These are phyloP conservation scores for Mylabris sibirica DNA, from an alignment of 2,888 invertebrate species.

Conservation along the genomic window DNA sequence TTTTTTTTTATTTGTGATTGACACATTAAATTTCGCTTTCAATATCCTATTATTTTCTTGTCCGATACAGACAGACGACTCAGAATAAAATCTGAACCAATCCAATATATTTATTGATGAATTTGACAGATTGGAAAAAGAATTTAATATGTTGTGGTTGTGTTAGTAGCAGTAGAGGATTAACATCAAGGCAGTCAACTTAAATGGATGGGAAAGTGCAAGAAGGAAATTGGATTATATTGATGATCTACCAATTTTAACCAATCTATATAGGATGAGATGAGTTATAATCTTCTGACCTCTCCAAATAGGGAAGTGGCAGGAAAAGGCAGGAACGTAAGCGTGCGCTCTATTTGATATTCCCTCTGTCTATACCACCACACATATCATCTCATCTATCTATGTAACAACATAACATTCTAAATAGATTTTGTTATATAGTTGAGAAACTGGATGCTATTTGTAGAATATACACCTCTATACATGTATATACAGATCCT, in stretches of 20 bases:
- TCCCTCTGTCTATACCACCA: background rate
- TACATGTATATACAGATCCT: background rate
- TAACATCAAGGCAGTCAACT: background rate
- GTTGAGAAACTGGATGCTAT: conserved; percentile 4
- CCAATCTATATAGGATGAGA: background rate
- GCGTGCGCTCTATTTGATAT: background rate
- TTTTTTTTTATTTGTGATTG: no score
- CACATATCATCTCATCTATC: conserved; percentile 5
- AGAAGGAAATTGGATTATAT: conserved; percentile 10
- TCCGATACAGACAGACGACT: background rate
- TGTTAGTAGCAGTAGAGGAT: background rate
- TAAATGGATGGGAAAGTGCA: background rate
- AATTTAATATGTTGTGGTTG: background rate
- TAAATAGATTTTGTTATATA: conserved; percentile 5
- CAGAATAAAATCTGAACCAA: background rate
- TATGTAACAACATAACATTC: background rate
- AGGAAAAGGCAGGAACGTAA: background rate
- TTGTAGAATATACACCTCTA: background rate
- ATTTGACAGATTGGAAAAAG: background rate
- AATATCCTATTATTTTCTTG: background rate
- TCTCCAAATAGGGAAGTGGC: conserved; percentile 2
- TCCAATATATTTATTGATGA: conserved; percentile 2
- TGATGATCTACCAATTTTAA: background rate
- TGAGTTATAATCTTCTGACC: background rate
- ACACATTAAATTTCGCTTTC: background rate